Evolutionary conservation across 2,888 invertebrate genomes (phyloP).

Genomic region (Epinotia demarniana): DNA sequence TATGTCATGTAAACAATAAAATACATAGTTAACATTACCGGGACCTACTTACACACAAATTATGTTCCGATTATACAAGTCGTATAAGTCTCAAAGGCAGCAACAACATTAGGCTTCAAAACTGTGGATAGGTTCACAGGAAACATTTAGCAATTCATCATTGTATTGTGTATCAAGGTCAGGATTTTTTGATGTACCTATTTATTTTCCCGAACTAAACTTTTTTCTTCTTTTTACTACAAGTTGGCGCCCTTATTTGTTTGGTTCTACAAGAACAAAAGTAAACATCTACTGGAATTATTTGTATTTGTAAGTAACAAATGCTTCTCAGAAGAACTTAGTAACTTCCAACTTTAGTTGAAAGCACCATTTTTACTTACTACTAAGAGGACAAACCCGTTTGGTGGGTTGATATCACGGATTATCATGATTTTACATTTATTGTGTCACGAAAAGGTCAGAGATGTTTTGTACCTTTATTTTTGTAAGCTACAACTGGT

Average conservation of each 20-base stretch:
- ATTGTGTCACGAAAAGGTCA: constrained; percentile 10
- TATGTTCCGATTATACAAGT: no score
- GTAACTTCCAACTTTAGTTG: not conserved
- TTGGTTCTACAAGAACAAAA: not conserved
- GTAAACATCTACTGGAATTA: not conserved
- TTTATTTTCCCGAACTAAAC: not conserved
- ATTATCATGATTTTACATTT: constrained; percentile 5
- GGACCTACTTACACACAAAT: no score
- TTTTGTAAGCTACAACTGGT: constrained; percentile 25
- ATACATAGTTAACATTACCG: no score
- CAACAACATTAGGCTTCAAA: no score
- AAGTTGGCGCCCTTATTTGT: not conserved
- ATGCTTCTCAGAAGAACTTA: not conserved
- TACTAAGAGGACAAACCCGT: constrained; percentile 1
- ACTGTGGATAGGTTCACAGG: no score
- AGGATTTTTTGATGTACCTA: not conserved
- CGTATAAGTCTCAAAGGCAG: no score
- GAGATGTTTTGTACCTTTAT: constrained; percentile 58
- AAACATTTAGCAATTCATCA: no score
- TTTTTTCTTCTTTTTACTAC: not conserved
- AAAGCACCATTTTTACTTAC: not conserved
- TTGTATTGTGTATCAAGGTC: not conserved
- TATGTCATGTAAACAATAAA: no score
- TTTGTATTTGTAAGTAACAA: not conserved
- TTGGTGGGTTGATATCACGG: not conserved